phyloP scores from a whole-genome alignment of 2,797 vertebrate species.

The Otus scops region DNA sequence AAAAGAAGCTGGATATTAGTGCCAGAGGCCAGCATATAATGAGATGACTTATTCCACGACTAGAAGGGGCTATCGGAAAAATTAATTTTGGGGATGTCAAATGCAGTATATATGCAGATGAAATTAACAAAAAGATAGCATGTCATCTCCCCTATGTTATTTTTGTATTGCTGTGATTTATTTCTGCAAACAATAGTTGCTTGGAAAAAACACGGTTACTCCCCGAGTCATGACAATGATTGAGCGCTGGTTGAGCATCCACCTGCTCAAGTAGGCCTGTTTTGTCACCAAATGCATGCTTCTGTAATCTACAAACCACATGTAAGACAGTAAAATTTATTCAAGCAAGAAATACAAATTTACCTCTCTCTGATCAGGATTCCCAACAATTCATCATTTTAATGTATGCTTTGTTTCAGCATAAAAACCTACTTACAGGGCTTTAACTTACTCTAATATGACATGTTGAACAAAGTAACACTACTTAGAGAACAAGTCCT shows the following conservation, averaged over 20 bases:
- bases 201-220: background rate
- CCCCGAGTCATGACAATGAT: constrained; percentile 36
- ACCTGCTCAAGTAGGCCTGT: constrained; percentile 32
- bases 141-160: background rate
- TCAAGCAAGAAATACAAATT: constrained; percentile 69
- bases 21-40: constrained; percentile 23
- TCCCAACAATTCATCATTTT: constrained; percentile 66
- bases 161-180: constrained; percentile 4
- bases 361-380: constrained; percentile 58
- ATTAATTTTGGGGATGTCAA: background rate
- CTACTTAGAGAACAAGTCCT: background rate
- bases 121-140: background rate
- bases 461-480: constrained; percentile 9
- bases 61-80: background rate
- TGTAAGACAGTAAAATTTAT: constrained; percentile 60
- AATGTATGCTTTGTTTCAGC: constrained; percentile 52
- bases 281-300: constrained; percentile 57
- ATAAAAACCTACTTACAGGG: background rate
- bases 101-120: background rate
- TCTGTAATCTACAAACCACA: constrained; percentile 65
- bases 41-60: background rate
- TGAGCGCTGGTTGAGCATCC: constrained; percentile 29
- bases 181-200: constrained; percentile 19
- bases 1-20: background rate
- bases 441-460: constrained; percentile 21